Percentiles rank a stretch among this genome's conserved stretches.
Evolutionary conservation across 2,113 vertebrate genomes (phyloP).

Genomic region (Phalacrocorax brasilianus): DNA sequence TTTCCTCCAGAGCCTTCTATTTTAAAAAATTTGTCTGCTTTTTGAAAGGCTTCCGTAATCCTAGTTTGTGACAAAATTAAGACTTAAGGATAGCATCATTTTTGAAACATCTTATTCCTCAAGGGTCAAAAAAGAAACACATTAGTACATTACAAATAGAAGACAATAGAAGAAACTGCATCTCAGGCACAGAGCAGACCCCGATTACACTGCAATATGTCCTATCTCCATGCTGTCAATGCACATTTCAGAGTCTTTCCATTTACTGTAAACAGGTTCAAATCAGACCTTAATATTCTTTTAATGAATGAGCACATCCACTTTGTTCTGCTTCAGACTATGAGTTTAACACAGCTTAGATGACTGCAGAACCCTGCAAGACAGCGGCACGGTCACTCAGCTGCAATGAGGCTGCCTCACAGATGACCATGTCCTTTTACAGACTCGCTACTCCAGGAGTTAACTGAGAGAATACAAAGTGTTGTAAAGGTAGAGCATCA

Average conservation of each 20-base stretch:
- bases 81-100: neutral
- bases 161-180: neutral
- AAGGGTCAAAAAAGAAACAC: neutral
- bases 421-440: neutral
- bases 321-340: neutral
- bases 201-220: neutral
- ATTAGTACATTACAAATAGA: neutral
- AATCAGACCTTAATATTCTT: neutral
- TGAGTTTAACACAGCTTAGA: neutral
- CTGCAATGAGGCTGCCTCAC: neutral
- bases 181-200: neutral
- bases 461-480: neutral
- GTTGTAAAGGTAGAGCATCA: neutral
- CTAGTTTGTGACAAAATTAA: conserved; percentile 65
- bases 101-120: neutral
- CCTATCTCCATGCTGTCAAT: neutral
- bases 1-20: conserved; percentile 77
- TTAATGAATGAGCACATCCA: neutral
- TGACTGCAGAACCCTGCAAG: neutral
- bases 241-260: neutral
- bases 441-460: neutral
- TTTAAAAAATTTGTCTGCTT: conserved; percentile 82
- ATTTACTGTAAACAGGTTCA: neutral
- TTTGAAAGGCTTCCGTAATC: conserved; percentile 91
- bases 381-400: neutral